A percentile compares a stretch with the other conserved stretches of the same genome.
phyloP scores from a whole-genome alignment of 2,797 vertebrate species.

The Vespertilio murinus region DNA sequence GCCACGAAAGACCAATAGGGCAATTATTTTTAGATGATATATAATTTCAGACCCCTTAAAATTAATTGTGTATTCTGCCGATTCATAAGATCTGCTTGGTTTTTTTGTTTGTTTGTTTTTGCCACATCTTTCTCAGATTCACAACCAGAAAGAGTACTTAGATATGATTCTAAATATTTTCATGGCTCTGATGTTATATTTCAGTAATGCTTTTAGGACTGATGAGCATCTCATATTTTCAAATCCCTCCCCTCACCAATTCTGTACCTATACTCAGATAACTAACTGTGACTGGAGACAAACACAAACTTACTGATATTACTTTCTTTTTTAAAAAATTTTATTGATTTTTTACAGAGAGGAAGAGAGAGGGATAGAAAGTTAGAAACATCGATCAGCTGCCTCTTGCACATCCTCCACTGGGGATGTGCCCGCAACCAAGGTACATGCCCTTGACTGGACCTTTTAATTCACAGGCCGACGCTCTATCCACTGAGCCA shows the following conservation, averaged over 20 bases:
- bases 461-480: too few relatives aligned
- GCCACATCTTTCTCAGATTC: neutral
- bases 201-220: neutral
- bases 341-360: too few relatives aligned
- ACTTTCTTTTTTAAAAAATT: too few relatives aligned
- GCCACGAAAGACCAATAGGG: neutral
- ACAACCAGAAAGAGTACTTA: neutral
- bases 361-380: too few relatives aligned
- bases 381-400: too few relatives aligned
- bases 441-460: too few relatives aligned
- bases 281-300: neutral
- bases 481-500: too few relatives aligned
- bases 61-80: neutral
- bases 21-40: neutral
- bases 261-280: neutral
- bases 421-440: too few relatives aligned
- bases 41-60: neutral
- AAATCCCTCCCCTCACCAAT: neutral
- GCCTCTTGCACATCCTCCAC: too few relatives aligned
- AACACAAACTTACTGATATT: neutral
- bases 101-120: neutral
- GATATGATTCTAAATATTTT: conserved; percentile 1
- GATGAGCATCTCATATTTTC: neutral
- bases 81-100: neutral
- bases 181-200: neutral